Conservation (phyloP, 2,797 vertebrate species). For the Hypotaenidia philippensis region DNA sequence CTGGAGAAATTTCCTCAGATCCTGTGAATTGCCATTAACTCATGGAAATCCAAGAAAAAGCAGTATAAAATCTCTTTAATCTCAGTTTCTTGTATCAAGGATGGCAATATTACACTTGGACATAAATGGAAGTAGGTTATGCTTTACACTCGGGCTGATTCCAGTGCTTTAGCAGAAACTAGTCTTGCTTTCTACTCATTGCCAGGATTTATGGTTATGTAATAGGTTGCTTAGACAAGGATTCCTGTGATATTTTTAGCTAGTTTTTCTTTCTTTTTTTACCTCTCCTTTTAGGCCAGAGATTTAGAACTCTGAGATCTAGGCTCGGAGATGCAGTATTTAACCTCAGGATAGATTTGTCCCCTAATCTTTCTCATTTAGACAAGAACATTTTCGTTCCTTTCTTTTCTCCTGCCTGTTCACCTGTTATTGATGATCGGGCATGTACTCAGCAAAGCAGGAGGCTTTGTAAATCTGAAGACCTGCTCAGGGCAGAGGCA, state of each 20-base stretch:
- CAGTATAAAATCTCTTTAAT: background rate
- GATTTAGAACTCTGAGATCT: background rate
- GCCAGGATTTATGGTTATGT: conserved; percentile 26
- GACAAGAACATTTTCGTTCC: background rate
- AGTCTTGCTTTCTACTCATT: background rate
- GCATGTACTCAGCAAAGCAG: background rate
- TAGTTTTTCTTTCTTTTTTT: background rate
- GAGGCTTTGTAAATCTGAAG: background rate
- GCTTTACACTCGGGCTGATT: background rate
- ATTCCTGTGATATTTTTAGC: conserved; percentile 36
- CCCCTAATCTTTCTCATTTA: background rate
- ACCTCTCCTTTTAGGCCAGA: background rate
- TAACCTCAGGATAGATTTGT: background rate
- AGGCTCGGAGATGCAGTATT: background rate
- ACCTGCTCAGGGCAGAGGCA: background rate
- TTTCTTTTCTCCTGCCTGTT: background rate
- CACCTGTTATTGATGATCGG: background rate
- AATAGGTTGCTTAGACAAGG: conserved; percentile 27
- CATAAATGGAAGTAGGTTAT: background rate
- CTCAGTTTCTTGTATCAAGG: background rate
- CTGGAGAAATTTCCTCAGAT: background rate
- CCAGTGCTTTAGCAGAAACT: background rate
- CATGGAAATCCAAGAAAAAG: background rate
- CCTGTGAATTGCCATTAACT: background rate
- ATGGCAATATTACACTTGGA: background rate